Base-by-base conservation (phyloP, 2,113 vertebrate species). In the Dipodomys merriami region DNA sequence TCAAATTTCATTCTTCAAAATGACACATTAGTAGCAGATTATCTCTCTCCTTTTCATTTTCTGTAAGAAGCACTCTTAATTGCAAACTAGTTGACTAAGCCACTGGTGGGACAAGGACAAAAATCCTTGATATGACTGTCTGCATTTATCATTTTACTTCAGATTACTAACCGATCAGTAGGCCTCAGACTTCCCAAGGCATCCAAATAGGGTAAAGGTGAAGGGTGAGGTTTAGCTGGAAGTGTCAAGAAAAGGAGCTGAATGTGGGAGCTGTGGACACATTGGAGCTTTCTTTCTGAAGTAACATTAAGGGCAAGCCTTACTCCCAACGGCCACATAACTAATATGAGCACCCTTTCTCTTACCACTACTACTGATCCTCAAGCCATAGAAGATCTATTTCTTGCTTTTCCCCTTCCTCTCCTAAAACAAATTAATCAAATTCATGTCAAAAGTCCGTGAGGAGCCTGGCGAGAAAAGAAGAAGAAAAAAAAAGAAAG, bases 1-100 rank as follows among this genome's bases (percentile, higher is more conserved):
- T 72, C 23, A 83, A 73, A 65, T 94, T 46, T 72, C 8, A 80
- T 90, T 57, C 71, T 92, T 83, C 35, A 93, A 84, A 94, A 84
- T 53, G 64, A 57, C 76, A 90, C 20, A 87, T 0, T 49, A 9
- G 5, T 95, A 29, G 3, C 8, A 86, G 25, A 4, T 29, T 85
- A 44, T 77, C 7, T 64, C 11, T 91, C 49, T 57, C 62, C 4
- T 30, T 68, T 67, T 49, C 7, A 3, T 62, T 78, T 89, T 83
- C 68, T 64, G 27, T 93, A 85, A 91, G 77, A 23, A 85, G 39
- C 39, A 85, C 65, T 89, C 20, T 69, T 81, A 90, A 93, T n/a
- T 67, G 33, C 23, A 82, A 80, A 93, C 16, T 69, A 85, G 35
- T 30, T 91, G 72, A 74, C 7, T 77, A 27, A 82, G 39, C 78